phyloP scores from a whole-genome alignment of 2,113 vertebrate genomes.

The Tyrannus savana region DNA sequence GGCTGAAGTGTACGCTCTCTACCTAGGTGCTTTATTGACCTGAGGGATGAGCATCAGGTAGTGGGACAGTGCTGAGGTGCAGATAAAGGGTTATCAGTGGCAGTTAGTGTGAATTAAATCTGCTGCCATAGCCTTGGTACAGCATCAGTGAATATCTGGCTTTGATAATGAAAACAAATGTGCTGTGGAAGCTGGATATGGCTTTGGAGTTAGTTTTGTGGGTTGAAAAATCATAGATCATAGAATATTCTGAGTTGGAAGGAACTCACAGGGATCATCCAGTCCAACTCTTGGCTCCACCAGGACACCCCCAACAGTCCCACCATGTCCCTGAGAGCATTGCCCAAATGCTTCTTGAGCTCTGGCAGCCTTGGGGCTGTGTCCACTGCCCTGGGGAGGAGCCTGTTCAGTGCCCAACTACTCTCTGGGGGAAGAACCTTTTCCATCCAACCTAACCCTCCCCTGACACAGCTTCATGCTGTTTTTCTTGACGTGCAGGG shows the following conservation, averaged over 20 bases:
- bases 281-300: background rate
- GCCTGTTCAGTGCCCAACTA: background rate
- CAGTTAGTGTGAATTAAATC: background rate
- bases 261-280: background rate
- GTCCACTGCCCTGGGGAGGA: background rate
- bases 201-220: background rate
- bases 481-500: background rate
- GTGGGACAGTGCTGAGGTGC: background rate
- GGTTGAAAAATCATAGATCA: background rate
- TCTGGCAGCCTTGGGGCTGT: background rate
- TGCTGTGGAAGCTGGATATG: background rate
- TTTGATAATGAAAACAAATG: background rate
- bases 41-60: background rate
- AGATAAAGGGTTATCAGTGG: background rate
- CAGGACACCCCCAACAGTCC: background rate
- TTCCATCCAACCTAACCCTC: background rate
- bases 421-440: background rate
- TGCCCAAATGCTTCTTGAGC: background rate
- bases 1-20: background rate
- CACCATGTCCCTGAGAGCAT: background rate
- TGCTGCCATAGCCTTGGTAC: background rate
- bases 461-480: background rate
- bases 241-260: background rate
- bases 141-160: accelerated
- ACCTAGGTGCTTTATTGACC: background rate